Percentiles rank a stretch among this genome's conserved stretches.
These are phyloP conservation scores for Rotaria socialis DNA, from an alignment of 2,888 invertebrate genomes.

Conservation along the genomic window DNA sequence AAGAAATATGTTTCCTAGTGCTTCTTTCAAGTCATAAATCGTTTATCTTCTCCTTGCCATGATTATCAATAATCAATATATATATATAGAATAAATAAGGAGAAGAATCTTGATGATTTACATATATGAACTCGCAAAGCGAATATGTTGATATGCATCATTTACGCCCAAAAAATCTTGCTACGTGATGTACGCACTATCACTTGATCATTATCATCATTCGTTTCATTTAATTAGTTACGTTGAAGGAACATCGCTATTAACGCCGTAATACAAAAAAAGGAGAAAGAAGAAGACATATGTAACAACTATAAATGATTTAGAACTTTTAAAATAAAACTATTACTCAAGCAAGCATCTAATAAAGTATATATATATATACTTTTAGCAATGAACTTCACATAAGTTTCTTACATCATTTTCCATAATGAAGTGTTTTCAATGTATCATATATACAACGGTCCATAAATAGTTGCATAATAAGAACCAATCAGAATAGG, in stretches of 20 bases:
- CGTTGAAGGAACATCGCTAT: background rate
- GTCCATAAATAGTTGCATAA: too few relatives aligned
- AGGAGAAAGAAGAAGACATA: too few relatives aligned
- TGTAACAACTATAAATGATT: too few relatives aligned
- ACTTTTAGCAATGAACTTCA: too few relatives aligned
- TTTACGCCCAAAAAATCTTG: background rate
- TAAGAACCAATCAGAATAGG: too few relatives aligned
- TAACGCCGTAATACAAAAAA: too few relatives aligned
- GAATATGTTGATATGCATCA: background rate
- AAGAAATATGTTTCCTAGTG: background rate
- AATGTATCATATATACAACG: too few relatives aligned
- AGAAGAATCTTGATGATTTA: background rate
- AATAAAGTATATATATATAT: too few relatives aligned
- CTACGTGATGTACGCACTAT: background rate
- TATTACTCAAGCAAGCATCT: too few relatives aligned
- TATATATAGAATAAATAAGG: background rate
- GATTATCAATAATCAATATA: background rate
- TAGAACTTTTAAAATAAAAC: too few relatives aligned
- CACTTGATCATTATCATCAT: constrained; percentile 12
- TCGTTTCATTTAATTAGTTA: background rate
- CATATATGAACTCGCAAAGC: background rate
- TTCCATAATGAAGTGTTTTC: too few relatives aligned
- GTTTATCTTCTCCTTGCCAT: background rate
- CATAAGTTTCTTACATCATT: too few relatives aligned
- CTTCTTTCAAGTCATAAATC: background rate